Conservation (phyloP, 2,888 invertebrate species). For the Drosophila maculinotata region DNA sequence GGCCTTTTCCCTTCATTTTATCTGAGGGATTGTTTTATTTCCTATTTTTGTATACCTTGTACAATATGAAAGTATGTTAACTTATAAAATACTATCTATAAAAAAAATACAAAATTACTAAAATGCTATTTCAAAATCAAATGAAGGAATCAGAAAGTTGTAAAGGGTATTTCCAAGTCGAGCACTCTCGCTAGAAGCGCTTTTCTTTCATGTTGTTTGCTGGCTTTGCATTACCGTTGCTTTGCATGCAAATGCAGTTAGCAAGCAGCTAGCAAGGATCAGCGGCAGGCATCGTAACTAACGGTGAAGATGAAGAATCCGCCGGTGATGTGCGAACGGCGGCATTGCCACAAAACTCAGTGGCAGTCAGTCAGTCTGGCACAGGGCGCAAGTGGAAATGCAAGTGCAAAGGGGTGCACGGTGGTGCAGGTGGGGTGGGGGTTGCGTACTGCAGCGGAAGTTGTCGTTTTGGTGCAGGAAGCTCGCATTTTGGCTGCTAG, state of each 20-base stretch:
- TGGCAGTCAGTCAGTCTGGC: conserved; percentile 18
- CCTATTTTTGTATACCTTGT: no score
- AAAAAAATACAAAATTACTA: no score
- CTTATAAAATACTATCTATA: no score
- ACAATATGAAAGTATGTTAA: no score
- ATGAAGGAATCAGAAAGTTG: no score
- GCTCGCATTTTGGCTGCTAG: conserved; percentile 55
- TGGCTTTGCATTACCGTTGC: conserved; percentile 15
- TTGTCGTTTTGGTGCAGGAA: conserved; percentile 77
- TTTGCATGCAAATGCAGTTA: conserved; percentile 60
- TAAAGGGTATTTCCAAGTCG: conserved; percentile 2
- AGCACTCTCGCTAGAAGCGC: no score
- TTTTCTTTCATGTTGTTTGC: conserved; percentile 26
- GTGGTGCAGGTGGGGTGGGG: not conserved
- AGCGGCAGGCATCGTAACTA: conserved; percentile 59
- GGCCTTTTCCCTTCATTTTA: no score
- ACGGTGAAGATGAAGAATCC: conserved; percentile 68
- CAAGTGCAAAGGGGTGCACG: not conserved
- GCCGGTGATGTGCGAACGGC: conserved; percentile 18
- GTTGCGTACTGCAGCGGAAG: conserved; percentile 56
- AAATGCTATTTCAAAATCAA: no score
- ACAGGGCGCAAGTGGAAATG: not conserved
- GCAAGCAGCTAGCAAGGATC: conserved; percentile 34
- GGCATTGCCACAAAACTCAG: conserved; percentile 48
- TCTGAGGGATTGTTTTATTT: no score